These are phyloP conservation scores for Epizoanthus fatuus DNA, from an alignment of 92 coral and sea anemone genomes.

Conservation along the genomic window DNA sequence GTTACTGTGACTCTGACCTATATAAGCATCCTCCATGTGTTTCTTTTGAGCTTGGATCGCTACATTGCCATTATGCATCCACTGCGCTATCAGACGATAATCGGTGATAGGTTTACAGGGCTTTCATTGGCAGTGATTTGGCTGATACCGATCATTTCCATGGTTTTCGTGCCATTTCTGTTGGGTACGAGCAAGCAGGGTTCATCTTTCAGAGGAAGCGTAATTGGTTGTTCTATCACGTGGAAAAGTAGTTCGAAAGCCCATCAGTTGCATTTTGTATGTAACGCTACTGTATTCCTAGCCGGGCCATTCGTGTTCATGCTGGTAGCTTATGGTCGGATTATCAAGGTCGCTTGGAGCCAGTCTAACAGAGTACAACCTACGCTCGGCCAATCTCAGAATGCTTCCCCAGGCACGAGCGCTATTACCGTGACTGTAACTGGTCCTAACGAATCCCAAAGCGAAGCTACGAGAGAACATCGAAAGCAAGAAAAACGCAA, in stretches of 20 bases:
- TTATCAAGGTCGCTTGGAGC: conserved; percentile 46
- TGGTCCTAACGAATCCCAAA: background rate
- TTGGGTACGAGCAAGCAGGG: conserved; percentile 29
- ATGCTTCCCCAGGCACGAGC: background rate
- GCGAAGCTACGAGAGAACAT: background rate
- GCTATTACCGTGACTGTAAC: background rate
- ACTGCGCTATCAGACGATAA: conserved; percentile 27
- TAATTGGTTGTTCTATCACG: conserved; percentile 25
- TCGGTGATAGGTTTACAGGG: background rate
- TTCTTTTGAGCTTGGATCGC: conserved; percentile 58
- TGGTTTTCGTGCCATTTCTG: conserved; percentile 37
- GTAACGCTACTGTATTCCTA: conserved; percentile 41
- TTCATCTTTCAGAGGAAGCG: conserved; percentile 8
- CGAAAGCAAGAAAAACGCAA: background rate
- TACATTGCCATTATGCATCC: conserved; percentile 53
- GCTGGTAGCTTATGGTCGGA: conserved; percentile 50
- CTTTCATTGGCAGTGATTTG: conserved; percentile 33
- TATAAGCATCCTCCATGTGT: conserved; percentile 39
- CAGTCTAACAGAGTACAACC: conserved; percentile 53
- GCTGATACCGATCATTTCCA: conserved; percentile 45
- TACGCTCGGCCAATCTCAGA: conserved; percentile 19
- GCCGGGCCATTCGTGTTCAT: conserved; percentile 46
- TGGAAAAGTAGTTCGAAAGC: background rate
- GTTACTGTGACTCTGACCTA: conserved; percentile 15
- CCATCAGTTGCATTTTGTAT: conserved; percentile 39